These are phyloP conservation scores for Zosterops japonicus DNA, from an alignment of 2,113 vertebrate genomes.

Conservation along the genomic window DNA sequence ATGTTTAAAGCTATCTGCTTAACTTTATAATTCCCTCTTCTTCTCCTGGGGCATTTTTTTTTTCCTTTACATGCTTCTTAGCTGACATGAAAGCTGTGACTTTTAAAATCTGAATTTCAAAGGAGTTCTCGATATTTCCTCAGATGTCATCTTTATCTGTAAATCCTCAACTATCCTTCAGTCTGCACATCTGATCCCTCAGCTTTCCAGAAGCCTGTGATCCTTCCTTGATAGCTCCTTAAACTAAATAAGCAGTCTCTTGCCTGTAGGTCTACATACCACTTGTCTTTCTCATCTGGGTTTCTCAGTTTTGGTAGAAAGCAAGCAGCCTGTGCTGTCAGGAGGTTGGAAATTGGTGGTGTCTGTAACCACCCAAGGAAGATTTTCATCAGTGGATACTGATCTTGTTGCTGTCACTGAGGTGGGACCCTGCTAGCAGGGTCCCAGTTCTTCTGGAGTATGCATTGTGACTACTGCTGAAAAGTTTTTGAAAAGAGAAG, in stretches of 20 bases:
- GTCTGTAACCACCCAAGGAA: neutral
- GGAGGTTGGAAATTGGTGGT: neutral
- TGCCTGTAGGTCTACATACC: neutral
- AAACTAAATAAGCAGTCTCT: neutral
- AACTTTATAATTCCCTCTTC: neutral
- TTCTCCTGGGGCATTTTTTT: neutral
- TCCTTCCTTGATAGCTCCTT: neutral
- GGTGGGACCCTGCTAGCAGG: neutral
- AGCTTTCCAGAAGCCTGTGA: neutral
- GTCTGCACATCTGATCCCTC: neutral
- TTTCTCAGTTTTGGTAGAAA: neutral
- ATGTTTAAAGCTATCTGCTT: neutral
- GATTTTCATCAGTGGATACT: neutral
- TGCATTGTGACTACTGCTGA: neutral
- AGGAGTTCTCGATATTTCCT: conserved; percentile 1
- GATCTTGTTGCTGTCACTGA: neutral
- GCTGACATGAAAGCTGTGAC: conserved; percentile 22
- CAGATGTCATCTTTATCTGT: neutral
- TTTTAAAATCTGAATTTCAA: conserved; percentile 43
- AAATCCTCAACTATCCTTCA: conserved; percentile 1
- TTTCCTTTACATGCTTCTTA: neutral
- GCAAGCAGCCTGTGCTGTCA: neutral
- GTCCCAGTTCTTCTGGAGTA: neutral
- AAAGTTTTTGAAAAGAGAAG: neutral
- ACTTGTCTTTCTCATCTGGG: neutral